Evolutionary conservation across 2,113 vertebrate species (phyloP).

Genomic region (Microcebus jonahi): DNA sequence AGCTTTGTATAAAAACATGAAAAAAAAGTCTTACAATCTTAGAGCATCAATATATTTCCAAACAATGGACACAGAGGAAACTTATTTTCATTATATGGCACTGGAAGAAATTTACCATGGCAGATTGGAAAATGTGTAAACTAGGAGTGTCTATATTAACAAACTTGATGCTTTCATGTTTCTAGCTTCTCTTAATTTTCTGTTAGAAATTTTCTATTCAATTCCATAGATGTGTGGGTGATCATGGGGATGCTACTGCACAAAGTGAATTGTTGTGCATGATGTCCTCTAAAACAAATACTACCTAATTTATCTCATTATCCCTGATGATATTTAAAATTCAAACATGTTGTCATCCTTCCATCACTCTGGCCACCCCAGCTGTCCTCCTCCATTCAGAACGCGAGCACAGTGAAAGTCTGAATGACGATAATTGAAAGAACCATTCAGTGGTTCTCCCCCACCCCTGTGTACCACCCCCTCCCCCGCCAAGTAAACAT

Average conservation of each 20-base stretch:
- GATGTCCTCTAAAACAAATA: neutral
- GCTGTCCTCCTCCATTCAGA: neutral
- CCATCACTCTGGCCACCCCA: neutral
- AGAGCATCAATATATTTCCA: neutral
- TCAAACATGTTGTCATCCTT: neutral
- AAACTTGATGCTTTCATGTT: neutral
- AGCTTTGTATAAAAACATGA: neutral
- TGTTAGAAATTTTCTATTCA: neutral
- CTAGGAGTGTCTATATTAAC: neutral
- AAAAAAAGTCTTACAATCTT: neutral
- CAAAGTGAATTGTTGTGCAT: neutral
- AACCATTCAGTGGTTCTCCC: neutral
- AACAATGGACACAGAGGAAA: neutral
- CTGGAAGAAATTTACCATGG: neutral
- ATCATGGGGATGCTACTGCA: neutral
- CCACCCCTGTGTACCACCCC: too few species aligned
- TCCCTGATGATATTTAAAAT: slow-evolving; percentile 39
- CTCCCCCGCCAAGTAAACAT: neutral
- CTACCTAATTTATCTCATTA: slow-evolving; percentile 31
- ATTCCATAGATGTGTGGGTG: neutral
- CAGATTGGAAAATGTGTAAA: neutral
- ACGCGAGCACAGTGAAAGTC: neutral
- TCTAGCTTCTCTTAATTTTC: neutral
- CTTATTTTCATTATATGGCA: neutral
- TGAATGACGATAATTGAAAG: neutral